These are phyloP conservation scores for Sinosuthora webbiana DNA, from an alignment of 2,113 vertebrate species.

Conservation along the genomic window DNA sequence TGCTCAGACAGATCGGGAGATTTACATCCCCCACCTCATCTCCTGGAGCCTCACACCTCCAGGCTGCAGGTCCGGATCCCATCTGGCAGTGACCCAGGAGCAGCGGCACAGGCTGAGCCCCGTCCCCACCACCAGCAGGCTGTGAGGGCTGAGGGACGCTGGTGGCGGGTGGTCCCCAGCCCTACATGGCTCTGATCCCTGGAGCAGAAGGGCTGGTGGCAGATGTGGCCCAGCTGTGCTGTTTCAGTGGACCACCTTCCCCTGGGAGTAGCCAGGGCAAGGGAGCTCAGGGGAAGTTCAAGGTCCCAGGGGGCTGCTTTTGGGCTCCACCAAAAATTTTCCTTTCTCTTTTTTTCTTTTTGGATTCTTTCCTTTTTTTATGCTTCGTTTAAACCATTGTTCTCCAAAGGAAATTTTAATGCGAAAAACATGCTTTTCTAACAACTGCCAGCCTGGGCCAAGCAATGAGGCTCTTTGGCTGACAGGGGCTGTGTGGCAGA, in stretches of 20 bases:
- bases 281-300: background rate
- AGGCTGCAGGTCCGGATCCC: background rate
- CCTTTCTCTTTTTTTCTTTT: background rate
- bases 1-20: slow-evolving; percentile 43
- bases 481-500: background rate
- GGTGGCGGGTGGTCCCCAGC: background rate
- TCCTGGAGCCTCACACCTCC: background rate
- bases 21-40: slow-evolving; percentile 33
- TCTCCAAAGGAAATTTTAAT: slow-evolving; percentile 59
- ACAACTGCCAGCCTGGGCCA: background rate
- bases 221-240: background rate
- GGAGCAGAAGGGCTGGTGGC: background rate
- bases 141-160: background rate
- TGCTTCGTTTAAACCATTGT: slow-evolving; percentile 43
- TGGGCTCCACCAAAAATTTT: background rate
- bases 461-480: background rate
- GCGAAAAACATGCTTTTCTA: slow-evolving; percentile 53
- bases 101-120: background rate
- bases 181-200: fast-evolving
- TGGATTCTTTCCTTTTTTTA: background rate
- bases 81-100: background rate
- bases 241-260: background rate
- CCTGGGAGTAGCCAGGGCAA: background rate
- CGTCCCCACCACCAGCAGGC: fast-evolving
- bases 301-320: background rate